Conservation (phyloP, 1,140 invertebrate species). For the Hylaeus anthracinus region DNA sequence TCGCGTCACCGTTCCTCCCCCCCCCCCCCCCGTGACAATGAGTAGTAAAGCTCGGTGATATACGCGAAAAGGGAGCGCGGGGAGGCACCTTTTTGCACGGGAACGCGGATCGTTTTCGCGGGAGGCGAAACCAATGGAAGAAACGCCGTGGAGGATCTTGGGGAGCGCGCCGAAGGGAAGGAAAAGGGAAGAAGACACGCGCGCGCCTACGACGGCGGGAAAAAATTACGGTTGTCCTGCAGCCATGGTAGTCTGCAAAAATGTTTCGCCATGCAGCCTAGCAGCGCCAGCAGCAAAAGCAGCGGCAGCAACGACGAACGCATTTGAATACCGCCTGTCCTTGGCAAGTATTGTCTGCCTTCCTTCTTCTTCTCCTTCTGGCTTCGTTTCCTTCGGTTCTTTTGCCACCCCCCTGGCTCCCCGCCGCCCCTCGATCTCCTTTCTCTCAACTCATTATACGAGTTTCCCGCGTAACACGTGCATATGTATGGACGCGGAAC, state of each 20-base stretch:
- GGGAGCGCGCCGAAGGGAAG: constrained; percentile 16
- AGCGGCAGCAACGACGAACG: constrained; percentile 57
- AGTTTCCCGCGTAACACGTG: constrained; percentile 36
- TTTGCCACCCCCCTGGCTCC: background rate
- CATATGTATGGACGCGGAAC: background rate
- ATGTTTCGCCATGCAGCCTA: constrained; percentile 56
- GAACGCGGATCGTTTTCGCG: constrained; percentile 4
- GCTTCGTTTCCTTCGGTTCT: background rate
- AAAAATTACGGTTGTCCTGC: constrained; percentile 63
- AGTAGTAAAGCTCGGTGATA: constrained; percentile 64
- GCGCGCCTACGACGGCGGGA: constrained; percentile 34
- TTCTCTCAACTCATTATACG: constrained; percentile 56
- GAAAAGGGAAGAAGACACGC: constrained; percentile 16
- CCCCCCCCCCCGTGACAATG: constrained; percentile 63
- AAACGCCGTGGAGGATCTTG: background rate
- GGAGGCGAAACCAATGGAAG: constrained; percentile 21
- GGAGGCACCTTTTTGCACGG: constrained; percentile 45
- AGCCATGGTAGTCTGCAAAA: constrained; percentile 68
- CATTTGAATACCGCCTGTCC: constrained; percentile 72
- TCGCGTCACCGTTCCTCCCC: constrained; percentile 46
- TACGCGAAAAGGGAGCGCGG: constrained; percentile 43
- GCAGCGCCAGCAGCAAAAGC: constrained; percentile 50
- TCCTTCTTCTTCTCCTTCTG: constrained; percentile 52
- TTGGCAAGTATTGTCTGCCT: constrained; percentile 67
- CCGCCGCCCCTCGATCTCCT: constrained; percentile 22